Conservation (phyloP, 2,113 vertebrate species). For the Tachysurus fulvidraco region DNA sequence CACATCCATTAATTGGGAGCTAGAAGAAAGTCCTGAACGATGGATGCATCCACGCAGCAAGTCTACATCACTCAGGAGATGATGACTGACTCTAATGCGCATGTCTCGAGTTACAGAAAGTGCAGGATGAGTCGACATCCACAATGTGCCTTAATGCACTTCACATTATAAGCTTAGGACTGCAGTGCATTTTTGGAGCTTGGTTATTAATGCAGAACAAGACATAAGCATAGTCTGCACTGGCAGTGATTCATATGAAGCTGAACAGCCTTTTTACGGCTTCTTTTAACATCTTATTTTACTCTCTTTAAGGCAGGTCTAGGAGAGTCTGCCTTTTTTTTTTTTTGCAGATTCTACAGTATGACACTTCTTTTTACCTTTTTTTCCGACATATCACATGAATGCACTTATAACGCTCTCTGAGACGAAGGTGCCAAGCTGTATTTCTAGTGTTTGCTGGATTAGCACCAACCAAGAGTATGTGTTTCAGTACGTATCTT, state of each 20-base stretch:
- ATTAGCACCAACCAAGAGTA: background rate
- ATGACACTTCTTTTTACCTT: conserved; percentile 11
- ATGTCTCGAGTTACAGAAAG: conserved; percentile 40
- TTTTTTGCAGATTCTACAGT: background rate
- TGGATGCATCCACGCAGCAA: conserved; percentile 16
- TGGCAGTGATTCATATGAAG: conserved; percentile 38
- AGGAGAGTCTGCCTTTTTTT: background rate
- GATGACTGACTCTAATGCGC: conserved; percentile 38
- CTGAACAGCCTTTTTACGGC: conserved; percentile 17
- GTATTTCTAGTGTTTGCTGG: background rate
- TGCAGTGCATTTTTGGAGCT: conserved; percentile 22
- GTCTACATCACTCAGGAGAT: conserved; percentile 24
- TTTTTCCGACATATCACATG: background rate
- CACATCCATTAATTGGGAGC: background rate
- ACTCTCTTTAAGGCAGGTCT: conserved; percentile 3
- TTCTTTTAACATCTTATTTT: conserved; percentile 14
- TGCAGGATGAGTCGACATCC: conserved; percentile 14
- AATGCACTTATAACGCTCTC: background rate
- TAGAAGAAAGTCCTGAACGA: conserved; percentile 13
- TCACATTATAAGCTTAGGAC: background rate
- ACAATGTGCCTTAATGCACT: conserved; percentile 38
- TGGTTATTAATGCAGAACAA: conserved; percentile 37
- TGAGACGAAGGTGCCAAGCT: background rate
- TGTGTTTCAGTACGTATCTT: background rate
- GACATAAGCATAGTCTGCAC: conserved; percentile 14